Percentiles rank a stretch among this genome's conserved stretches.
These are phyloP conservation scores for Erebia epiphron DNA, from an alignment of 2,888 invertebrate genomes.

Conservation along the genomic window DNA sequence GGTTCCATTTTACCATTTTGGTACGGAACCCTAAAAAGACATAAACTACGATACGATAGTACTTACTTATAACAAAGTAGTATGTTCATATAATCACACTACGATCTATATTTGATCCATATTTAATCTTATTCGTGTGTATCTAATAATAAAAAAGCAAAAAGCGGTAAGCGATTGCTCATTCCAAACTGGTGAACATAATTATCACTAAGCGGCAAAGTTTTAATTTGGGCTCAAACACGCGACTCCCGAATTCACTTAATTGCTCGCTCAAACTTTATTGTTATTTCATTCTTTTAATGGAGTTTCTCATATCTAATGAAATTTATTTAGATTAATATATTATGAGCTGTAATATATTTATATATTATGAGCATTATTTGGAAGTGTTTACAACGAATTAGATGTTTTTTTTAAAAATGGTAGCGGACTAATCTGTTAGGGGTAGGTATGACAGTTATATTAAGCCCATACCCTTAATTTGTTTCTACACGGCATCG, in stretches of 20 bases:
- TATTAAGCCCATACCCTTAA: too few relatives aligned
- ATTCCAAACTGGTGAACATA: slow-evolving; percentile 35
- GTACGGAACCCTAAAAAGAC: too few relatives aligned
- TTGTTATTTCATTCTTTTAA: slow-evolving; percentile 14
- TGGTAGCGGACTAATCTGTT: too few relatives aligned
- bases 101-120: neutral
- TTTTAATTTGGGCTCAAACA: slow-evolving; percentile 35
- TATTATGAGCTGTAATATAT: too few relatives aligned
- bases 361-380: neutral
- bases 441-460: too few relatives aligned
- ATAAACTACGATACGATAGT: too few relatives aligned
- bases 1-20: too few relatives aligned
- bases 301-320: slow-evolving; percentile 15
- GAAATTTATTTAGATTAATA: neutral
- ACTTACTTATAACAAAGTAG: too few relatives aligned
- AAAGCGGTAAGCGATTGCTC: slow-evolving; percentile 35
- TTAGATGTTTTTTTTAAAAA: too few relatives aligned
- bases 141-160: slow-evolving; percentile 23
- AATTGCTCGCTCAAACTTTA: slow-evolving; percentile 25
- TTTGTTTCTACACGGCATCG: too few relatives aligned
- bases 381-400: too few relatives aligned
- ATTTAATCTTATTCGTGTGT: neutral
- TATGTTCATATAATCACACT: too few relatives aligned
- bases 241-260: slow-evolving; percentile 29
- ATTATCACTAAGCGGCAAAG: slow-evolving; percentile 38